Base-by-base conservation (phyloP, 2,797 vertebrate species). In the Scarus forsteni region DNA sequence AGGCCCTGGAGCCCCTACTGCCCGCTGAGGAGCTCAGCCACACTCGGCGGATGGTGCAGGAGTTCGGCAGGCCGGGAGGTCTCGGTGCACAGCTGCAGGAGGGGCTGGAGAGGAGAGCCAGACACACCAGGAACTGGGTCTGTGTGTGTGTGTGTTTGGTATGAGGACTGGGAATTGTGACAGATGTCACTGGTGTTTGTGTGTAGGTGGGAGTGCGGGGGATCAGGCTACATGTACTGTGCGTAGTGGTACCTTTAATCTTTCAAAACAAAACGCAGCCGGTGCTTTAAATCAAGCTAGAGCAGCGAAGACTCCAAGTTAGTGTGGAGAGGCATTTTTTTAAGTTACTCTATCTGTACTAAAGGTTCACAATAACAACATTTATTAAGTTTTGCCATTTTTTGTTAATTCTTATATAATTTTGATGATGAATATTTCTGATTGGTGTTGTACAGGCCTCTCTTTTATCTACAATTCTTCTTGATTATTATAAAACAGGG, bases 61-160 rank as follows among this genome's bases (percentile, higher is more conserved):
- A 93, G 46, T 96, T 96, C 13, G 83, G 90, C 1, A 59, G 80
- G 3, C 40, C 85, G 0, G 92, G 89, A 0, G 94, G 95, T 0
- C 92, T 95, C 1, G 96, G 95, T 0, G 67, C 88, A 0, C 77
- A 66, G 27, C 91, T 96, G 39, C 94, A 96, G 85, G 78, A 85
- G 10, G 90, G 88, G 7, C 91, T 96, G 84, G 90, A 94, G 72
- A 94, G 52, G 44, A 89, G 94, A 67, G 92, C 92, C 3, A 91
- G 88, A 42, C 70, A 85, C 64, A 88, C 81, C n/a, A 93, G 92
- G 60, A 96, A 96, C 88, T 97, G 95, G 96, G 96, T 96, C 27
- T 19, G 85, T 84, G 89, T 93, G 7, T 49, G 43, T 19, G 14
- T 15, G 11, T 46, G 46, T 6, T 13, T 56, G 27, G 27, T 7